A percentile compares a stretch with the other conserved stretches of the same genome.
Conservation (phyloP, 2,888 invertebrate species). For the Adela reaumurella region DNA sequence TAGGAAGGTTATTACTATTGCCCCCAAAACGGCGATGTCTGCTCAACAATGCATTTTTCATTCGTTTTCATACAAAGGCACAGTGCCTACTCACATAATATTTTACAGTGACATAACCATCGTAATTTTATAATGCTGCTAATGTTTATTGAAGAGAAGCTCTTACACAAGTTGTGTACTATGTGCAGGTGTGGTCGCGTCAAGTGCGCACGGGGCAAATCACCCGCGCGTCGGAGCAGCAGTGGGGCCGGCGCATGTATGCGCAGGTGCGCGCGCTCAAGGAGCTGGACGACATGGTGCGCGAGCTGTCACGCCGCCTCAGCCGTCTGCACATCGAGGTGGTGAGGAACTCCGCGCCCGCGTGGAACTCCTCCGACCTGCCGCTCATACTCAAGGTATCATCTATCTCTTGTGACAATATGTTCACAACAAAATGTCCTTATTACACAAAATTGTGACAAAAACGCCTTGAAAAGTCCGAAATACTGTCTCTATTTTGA, state of each 20-base stretch:
- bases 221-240: conserved; percentile 48
- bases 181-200: conserved; percentile 63
- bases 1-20: no score
- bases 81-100: no score
- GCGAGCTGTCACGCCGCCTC: conserved; percentile 66
- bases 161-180: no score
- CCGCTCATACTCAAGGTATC: conserved; percentile 33
- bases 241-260: conserved; percentile 69
- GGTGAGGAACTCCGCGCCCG: conserved; percentile 54
- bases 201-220: conserved; percentile 52
- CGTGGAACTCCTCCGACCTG: conserved; percentile 31
- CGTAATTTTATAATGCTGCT: no score
- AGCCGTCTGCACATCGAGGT: conserved; percentile 56
- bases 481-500: no score
- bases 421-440: neutral
- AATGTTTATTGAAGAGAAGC: no score
- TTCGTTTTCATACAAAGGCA: no score
- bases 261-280: conserved; percentile 68
- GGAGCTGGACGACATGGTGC: conserved; percentile 69
- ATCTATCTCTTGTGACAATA: neutral
- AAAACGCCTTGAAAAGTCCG: no score
- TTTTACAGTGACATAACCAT: no score
- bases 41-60: no score
- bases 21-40: no score
- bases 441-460: no score